A percentile compares a stretch with the other conserved stretches of the same genome.
phyloP scores from a whole-genome alignment of 2,113 vertebrate species.

The Scatophagus argus region DNA sequence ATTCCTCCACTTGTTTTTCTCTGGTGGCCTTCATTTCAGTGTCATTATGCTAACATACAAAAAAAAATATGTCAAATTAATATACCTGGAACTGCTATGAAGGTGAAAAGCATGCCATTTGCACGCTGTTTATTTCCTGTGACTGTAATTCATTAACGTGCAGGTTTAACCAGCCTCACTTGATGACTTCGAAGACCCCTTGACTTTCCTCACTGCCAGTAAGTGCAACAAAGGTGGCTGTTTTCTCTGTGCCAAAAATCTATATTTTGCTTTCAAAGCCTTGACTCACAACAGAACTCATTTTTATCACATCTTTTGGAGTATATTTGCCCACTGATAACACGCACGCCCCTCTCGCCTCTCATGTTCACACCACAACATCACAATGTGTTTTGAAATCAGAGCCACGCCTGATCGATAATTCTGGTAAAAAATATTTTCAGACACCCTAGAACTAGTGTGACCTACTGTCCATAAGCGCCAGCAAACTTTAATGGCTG shows the following conservation, averaged over 20 bases:
- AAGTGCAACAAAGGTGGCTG: background rate
- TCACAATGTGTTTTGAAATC: background rate
- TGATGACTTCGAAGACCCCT: slow-evolving; percentile 13
- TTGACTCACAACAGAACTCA: background rate
- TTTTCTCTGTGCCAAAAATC: background rate
- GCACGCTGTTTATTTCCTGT: background rate
- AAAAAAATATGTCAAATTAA: background rate
- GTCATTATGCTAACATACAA: background rate
- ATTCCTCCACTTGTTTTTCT: background rate
- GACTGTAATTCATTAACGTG: slow-evolving; percentile 20
- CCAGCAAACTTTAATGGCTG: background rate
- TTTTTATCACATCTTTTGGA: background rate
- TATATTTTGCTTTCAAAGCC: background rate
- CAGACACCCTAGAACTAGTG: background rate
- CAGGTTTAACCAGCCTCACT: background rate
- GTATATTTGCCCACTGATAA: background rate
- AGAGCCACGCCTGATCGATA: too few relatives aligned
- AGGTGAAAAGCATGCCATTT: background rate
- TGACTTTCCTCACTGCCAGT: slow-evolving; percentile 1
- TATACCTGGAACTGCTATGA: background rate
- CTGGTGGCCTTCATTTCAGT: background rate
- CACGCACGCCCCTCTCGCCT: background rate
- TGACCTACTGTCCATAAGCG: too few relatives aligned
- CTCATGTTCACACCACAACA: background rate
- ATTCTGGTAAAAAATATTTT: background rate